These are phyloP conservation scores for Macropis europaea DNA, from an alignment of 2,888 invertebrate species.

Conservation along the genomic window DNA sequence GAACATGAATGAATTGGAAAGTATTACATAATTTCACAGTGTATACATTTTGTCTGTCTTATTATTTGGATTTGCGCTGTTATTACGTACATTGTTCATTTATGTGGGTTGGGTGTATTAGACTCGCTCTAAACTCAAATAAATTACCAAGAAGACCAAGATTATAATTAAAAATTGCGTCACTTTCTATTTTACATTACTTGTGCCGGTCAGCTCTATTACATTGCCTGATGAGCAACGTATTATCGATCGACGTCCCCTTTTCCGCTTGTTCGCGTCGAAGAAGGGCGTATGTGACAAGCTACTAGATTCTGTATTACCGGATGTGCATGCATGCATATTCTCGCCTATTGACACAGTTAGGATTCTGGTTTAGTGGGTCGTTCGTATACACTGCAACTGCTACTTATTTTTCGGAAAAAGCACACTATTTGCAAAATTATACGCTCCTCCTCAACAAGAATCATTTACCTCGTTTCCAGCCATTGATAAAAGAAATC, in stretches of 20 bases:
- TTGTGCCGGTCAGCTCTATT: conserved; percentile 23
- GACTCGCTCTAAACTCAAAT: not conserved
- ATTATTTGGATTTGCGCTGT: no score
- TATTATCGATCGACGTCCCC: conserved; percentile 47
- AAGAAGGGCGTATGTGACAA: conserved; percentile 48
- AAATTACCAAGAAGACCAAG: not conserved
- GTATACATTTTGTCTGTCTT: no score
- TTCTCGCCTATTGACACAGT: conserved; percentile 53
- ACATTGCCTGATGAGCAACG: conserved; percentile 24
- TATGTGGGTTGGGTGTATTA: no score
- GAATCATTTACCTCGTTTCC: not conserved
- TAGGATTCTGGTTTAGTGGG: conserved; percentile 48
- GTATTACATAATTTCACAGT: no score
- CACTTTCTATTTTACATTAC: conserved; percentile 67
- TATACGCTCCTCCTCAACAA: not conserved
- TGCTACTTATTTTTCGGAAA: conserved; percentile 3
- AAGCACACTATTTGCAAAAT: not conserved
- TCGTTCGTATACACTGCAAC: not conserved
- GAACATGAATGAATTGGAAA: no score
- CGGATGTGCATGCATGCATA: conserved; percentile 41
- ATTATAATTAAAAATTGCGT: conserved; percentile 47
- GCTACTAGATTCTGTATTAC: conserved; percentile 27
- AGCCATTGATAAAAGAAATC: not conserved
- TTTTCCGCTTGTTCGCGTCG: conserved; percentile 51
- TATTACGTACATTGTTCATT: no score